phyloP scores from a whole-genome alignment of 2,113 vertebrate species.

The Entomyzon cyanotis region DNA sequence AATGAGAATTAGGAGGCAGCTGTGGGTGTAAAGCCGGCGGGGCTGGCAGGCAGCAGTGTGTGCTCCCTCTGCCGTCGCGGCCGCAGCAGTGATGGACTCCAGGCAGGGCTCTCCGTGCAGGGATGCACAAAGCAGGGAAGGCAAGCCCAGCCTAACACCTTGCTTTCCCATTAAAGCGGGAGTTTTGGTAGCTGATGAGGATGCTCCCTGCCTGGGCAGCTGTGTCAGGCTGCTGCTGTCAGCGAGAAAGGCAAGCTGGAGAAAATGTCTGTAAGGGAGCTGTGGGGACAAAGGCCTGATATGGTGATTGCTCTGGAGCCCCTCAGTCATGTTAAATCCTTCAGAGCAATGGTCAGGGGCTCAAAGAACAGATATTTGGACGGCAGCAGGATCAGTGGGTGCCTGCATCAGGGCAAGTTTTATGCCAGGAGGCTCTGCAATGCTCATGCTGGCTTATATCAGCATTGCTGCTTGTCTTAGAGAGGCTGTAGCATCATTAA shows the following conservation, averaged over 20 bases:
- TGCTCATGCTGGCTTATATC: fast-evolving
- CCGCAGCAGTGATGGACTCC: neutral
- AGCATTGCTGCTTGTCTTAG: neutral
- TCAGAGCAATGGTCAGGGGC: neutral
- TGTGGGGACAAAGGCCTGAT: fast-evolving
- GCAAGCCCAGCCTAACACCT: neutral
- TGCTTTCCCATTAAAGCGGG: neutral
- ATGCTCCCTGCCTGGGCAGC: neutral
- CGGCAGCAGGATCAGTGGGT: neutral
- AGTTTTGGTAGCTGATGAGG: neutral
- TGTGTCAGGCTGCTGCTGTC: neutral
- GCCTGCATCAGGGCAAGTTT: neutral
- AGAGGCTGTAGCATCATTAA: neutral
- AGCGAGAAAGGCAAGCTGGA: neutral
- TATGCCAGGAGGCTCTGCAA: neutral
- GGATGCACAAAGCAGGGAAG: neutral
- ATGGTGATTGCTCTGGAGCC: neutral
- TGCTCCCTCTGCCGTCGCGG: slow-evolving; percentile 60
- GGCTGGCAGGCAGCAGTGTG: neutral
- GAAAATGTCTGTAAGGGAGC: neutral
- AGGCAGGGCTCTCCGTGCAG: fast-evolving
- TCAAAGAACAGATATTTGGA: neutral
- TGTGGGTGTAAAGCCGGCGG: neutral
- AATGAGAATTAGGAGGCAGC: neutral
- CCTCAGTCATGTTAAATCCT: neutral